These are phyloP conservation scores for Brevipalpus yothersi DNA, from an alignment of 1,140 invertebrate species.

Conservation along the genomic window DNA sequence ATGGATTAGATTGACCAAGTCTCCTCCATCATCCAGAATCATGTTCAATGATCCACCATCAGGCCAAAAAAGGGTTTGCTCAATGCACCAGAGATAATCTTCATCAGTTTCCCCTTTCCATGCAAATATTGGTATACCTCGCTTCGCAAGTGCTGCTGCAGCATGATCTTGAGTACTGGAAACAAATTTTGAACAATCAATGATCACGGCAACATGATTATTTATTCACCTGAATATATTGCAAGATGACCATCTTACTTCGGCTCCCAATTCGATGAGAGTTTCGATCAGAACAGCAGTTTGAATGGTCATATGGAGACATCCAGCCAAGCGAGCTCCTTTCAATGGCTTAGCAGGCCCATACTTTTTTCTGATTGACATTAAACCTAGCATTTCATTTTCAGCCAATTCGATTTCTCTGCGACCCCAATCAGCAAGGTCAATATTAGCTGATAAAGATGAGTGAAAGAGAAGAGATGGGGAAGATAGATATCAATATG, in stretches of 20 bases:
- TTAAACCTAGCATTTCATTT: conserved; percentile 91
- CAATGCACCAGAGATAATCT: conserved; percentile 96
- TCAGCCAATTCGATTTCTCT: conserved; percentile 91
- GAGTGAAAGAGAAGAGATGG: too few species aligned
- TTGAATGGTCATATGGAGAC: conserved; percentile 96
- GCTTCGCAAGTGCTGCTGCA: conserved; percentile 81
- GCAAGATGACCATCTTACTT: conserved; percentile 94
- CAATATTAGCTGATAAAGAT: too few species aligned
- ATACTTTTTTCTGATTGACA: conserved; percentile 77
- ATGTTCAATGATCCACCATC: conserved; percentile 68
- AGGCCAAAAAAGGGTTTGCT: conserved; percentile 39
- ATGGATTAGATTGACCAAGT: conserved; percentile 85
- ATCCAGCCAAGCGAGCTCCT: conserved; percentile 86
- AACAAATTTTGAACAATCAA: background rate
- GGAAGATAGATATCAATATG: too few species aligned
- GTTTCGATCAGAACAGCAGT: conserved; percentile 98
- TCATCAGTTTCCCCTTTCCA: conserved; percentile 99
- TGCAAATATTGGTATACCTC: conserved; percentile 86
- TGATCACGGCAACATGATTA: background rate
- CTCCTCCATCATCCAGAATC: conserved; percentile 97
- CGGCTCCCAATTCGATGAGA: conserved; percentile 72
- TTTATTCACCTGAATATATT: too few species aligned
- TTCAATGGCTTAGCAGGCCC: conserved; percentile 61
- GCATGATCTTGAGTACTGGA: conserved; percentile 61
- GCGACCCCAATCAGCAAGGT: conserved; percentile 84